These are phyloP conservation scores for Atherinosoma microstoma DNA, from an alignment of 2,797 vertebrate species.

Conservation along the genomic window DNA sequence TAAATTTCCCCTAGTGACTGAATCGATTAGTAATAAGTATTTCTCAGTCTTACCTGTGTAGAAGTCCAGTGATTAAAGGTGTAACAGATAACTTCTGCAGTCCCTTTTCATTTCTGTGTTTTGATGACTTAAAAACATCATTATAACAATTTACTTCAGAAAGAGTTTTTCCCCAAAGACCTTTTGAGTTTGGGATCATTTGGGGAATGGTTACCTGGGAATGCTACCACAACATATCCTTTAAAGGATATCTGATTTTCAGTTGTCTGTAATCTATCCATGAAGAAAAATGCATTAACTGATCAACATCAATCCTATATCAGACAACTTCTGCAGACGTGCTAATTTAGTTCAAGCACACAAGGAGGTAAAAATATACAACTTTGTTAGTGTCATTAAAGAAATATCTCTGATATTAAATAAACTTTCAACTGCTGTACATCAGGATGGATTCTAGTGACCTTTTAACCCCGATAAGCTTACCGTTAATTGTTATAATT, in stretches of 20 bases:
- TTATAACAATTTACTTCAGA: constrained; percentile 2
- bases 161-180: neutral
- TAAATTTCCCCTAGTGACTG: constrained; percentile 1
- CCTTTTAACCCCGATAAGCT: constrained; percentile 36
- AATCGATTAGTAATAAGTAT: constrained; percentile 6
- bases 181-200: constrained; percentile 7
- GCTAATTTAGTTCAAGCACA: neutral
- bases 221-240: neutral
- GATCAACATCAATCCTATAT: neutral
- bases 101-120: constrained; percentile 20
- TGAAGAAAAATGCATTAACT: neutral
- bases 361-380: neutral
- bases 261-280: constrained; percentile 13
- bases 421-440: constrained; percentile 1
- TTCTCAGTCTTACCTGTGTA: neutral
- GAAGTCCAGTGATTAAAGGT: constrained; percentile 3
- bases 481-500: constrained; percentile 27
- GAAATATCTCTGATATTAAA: neutral
- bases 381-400: neutral
- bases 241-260: neutral
- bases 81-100: constrained; percentile 4
- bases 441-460: constrained; percentile 29
- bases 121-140: neutral
- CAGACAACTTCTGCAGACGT: neutral
- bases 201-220: neutral